Percentiles rank a stretch among this genome's conserved stretches.
Evolutionary conservation across 2,797 vertebrate species (phyloP).

Genomic region (Notamacropus eugenii): DNA sequence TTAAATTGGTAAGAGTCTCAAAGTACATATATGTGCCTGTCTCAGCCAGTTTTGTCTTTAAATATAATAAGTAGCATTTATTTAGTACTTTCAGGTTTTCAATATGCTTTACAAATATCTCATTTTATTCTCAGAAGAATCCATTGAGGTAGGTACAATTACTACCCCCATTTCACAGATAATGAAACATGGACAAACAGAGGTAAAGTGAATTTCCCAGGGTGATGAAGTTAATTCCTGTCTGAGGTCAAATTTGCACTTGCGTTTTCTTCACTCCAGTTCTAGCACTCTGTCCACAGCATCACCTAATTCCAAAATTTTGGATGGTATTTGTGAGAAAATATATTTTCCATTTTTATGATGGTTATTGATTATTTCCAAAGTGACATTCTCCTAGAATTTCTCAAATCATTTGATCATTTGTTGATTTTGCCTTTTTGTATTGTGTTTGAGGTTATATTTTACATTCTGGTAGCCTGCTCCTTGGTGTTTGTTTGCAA

Average conservation of each 20-base stretch:
- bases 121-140: not conserved
- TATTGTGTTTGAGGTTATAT: not conserved
- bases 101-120: not conserved
- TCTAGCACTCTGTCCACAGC: not conserved
- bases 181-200: not conserved
- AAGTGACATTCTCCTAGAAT: conserved; percentile 7
- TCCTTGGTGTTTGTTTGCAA: conserved; percentile 18
- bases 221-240: not conserved
- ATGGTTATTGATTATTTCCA: not conserved
- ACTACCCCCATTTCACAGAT: not conserved
- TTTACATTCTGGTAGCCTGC: conserved; percentile 41
- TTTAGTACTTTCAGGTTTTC: conserved; percentile 8
- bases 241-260: not conserved
- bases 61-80: not conserved
- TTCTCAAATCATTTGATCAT: conserved; percentile 10
- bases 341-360: not conserved
- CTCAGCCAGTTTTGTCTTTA: not conserved
- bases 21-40: conserved; percentile 22
- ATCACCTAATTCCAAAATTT: not conserved
- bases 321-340: not conserved
- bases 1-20: conserved; percentile 18
- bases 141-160: not conserved
- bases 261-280: not conserved
- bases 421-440: not conserved
- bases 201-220: not conserved